Conservation (phyloP, 2,113 vertebrate species). For the Bettongia penicillata region DNA sequence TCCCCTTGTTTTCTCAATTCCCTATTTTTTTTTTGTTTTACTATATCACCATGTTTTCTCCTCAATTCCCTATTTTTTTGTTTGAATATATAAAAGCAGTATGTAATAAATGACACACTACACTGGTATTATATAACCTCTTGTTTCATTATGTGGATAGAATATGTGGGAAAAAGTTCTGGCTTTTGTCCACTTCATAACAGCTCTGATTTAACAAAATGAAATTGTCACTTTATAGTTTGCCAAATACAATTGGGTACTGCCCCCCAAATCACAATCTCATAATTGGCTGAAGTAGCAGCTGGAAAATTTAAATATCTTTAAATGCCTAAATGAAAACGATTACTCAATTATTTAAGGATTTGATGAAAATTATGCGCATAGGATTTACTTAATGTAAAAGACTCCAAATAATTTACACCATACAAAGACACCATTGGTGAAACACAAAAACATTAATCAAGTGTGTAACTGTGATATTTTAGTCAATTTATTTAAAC, state of each 20-base stretch:
- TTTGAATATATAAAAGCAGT: neutral
- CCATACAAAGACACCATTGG: neutral
- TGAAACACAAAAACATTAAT: slow-evolving; percentile 3
- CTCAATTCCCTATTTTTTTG: neutral
- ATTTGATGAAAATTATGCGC: neutral
- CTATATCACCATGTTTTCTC: neutral
- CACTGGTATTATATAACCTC: neutral
- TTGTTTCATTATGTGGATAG: neutral
- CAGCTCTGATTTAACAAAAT: neutral
- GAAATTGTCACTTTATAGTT: neutral
- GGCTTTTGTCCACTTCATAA: neutral
- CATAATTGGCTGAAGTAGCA: neutral
- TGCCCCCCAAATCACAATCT: neutral
- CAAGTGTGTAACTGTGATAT: neutral
- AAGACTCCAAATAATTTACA: slow-evolving; percentile 30
- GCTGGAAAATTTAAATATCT: neutral
- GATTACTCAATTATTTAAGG: neutral
- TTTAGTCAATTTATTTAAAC: neutral
- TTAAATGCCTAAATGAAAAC: neutral
- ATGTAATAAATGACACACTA: neutral
- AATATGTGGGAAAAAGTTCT: neutral
- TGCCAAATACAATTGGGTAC: neutral
- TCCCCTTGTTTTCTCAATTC: neutral
- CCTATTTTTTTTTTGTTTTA: too few species aligned
- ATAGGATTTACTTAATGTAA: neutral